Conservation (phyloP, 92 coral and sea anemone species). For the Nematostella vectensis region DNA sequence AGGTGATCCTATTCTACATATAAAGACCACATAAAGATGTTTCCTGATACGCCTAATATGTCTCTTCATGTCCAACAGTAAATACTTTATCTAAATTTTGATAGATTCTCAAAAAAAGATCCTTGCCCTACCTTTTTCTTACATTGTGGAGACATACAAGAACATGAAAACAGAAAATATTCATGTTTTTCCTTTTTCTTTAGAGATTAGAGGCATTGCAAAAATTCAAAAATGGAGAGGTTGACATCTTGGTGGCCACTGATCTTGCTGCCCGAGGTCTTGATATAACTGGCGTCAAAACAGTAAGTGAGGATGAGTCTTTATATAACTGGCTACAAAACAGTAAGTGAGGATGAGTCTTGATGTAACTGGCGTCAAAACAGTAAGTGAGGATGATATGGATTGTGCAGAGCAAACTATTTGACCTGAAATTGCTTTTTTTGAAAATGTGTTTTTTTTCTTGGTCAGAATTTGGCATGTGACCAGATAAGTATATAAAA, state of each 20-base stretch:
- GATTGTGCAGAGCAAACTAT: too few relatives aligned
- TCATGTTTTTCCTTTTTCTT: too few relatives aligned
- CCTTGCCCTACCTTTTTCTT: too few relatives aligned
- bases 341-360: conserved; percentile 59
- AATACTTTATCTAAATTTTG: too few relatives aligned
- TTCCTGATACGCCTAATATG: not conserved
- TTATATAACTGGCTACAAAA: conserved; percentile 87
- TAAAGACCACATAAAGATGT: not conserved
- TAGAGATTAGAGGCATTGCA: conserved; percentile 87
- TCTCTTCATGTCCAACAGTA: conserved; percentile 1
- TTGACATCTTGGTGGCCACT: conserved; percentile 86
- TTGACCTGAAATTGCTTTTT: too few relatives aligned
- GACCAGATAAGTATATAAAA: too few relatives aligned
- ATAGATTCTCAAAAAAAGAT: too few relatives aligned
- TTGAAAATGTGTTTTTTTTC: too few relatives aligned
- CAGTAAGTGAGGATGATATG: conserved; percentile 44
- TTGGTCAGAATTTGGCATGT: too few relatives aligned
- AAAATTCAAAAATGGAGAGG: conserved; percentile 82
- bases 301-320: conserved; percentile 59
- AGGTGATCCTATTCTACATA: conserved; percentile 63
- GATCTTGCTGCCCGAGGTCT: conserved; percentile 92
- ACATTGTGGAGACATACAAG: too few relatives aligned
- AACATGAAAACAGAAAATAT: too few relatives aligned
- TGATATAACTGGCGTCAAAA: conserved; percentile 90
- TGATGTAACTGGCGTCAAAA: conserved; percentile 89